Evolutionary conservation across 2,113 vertebrate species (phyloP).

Genomic region (Gorsachius goisagi): DNA sequence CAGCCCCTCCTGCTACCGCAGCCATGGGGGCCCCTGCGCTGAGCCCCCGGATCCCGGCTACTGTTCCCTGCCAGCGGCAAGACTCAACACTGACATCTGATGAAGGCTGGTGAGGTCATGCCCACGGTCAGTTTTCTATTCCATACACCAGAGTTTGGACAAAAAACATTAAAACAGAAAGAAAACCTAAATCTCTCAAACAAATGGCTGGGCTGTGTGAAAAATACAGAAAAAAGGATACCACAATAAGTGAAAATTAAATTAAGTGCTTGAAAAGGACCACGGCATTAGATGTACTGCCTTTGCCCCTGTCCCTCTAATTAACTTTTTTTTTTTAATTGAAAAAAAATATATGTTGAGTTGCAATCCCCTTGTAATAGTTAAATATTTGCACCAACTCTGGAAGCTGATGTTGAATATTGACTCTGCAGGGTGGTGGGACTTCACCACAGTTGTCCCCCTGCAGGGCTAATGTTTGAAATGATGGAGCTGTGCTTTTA

Average conservation of each 20-base stretch:
- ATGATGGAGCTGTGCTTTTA: fast-evolving
- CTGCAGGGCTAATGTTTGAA: background rate
- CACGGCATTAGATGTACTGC: background rate
- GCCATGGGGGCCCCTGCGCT: fast-evolving
- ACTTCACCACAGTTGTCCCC: background rate
- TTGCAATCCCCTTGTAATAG: background rate
- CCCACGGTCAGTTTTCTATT: background rate
- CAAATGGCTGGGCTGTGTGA: background rate
- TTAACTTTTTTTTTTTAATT: background rate
- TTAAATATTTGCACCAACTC: background rate
- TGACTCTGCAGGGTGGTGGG: background rate
- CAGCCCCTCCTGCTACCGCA: background rate
- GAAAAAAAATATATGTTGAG: background rate
- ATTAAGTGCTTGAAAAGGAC: background rate
- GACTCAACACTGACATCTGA: background rate
- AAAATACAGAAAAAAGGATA: background rate
- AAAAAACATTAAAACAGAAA: background rate
- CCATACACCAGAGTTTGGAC: background rate
- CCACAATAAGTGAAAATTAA: background rate
- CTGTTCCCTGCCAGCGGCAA: fast-evolving
- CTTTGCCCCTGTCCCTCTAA: background rate
- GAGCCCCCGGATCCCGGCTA: background rate
- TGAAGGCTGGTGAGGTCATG: background rate
- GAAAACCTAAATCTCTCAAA: background rate
- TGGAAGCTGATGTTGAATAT: background rate